These are phyloP conservation scores for Saccostrea echinata DNA, from an alignment of 1,140 invertebrate species.

Conservation along the genomic window DNA sequence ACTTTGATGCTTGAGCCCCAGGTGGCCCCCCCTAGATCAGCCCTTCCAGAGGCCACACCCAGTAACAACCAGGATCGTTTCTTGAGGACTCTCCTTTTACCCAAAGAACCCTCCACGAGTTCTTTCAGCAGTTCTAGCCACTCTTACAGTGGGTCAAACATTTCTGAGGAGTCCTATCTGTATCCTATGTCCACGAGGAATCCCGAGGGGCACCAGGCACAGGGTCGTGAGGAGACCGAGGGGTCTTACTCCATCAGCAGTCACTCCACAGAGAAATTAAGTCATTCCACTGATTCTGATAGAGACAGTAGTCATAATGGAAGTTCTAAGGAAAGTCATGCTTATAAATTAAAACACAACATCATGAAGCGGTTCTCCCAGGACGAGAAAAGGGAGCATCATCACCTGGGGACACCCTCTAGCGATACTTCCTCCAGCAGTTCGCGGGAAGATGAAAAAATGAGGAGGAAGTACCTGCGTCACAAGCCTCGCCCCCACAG, in stretches of 20 bases:
- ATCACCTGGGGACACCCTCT: constrained; percentile 55
- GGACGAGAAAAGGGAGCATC: constrained; percentile 71
- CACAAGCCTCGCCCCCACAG: constrained; percentile 40
- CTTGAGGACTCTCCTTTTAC: constrained; percentile 29
- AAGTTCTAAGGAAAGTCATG: constrained; percentile 70
- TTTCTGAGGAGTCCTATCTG: neutral
- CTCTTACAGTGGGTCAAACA: constrained; percentile 4
- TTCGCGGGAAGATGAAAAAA: constrained; percentile 62
- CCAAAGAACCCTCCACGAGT: neutral
- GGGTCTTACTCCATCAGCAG: neutral
- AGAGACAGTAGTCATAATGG: constrained; percentile 17
- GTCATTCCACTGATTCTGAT: constrained; percentile 19
- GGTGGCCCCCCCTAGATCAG: neutral
- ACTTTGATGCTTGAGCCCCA: neutral
- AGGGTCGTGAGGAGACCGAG: neutral
- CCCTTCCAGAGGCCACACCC: neutral
- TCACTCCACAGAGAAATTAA: constrained; percentile 27
- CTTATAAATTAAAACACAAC: constrained; percentile 96
- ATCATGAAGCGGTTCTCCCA: constrained; percentile 92
- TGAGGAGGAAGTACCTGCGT: constrained; percentile 72
- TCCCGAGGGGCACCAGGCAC: neutral
- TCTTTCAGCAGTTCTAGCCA: neutral
- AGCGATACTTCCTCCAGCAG: constrained; percentile 67
- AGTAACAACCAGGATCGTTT: neutral
- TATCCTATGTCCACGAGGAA: constrained; percentile 1